A percentile compares a stretch with the other conserved stretches of the same genome.
These are phyloP conservation scores for Diplodus puntazzo DNA, from an alignment of 2,797 vertebrate species.

Conservation along the genomic window DNA sequence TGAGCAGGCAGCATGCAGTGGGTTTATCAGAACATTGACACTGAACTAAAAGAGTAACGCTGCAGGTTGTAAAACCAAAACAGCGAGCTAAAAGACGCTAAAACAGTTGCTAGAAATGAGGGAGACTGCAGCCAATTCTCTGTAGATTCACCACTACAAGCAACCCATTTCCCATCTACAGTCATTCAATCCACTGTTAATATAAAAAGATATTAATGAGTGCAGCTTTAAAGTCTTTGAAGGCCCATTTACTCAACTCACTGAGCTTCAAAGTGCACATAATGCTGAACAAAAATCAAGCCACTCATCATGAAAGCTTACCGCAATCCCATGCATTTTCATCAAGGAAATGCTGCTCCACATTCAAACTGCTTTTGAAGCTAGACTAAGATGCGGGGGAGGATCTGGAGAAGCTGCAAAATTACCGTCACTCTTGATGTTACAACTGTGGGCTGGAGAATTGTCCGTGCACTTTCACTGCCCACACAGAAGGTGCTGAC, in stretches of 20 bases:
- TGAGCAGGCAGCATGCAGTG: not conserved
- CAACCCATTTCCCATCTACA: not conserved
- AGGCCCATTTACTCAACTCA: slow-evolving; percentile 7
- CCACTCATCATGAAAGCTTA: slow-evolving; percentile 11
- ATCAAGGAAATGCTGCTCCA: slow-evolving; percentile 26
- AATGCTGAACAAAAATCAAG: not conserved
- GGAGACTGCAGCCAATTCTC: not conserved
- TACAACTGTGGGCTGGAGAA: slow-evolving; percentile 31
- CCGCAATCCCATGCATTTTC: slow-evolving; percentile 19
- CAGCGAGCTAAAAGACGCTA: not conserved
- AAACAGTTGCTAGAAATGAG: not conserved
- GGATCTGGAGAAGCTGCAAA: slow-evolving; percentile 18
- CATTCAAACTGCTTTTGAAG: slow-evolving; percentile 38
- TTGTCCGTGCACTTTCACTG: slow-evolving; percentile 48
- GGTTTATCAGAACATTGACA: not conserved
- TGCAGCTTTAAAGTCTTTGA: slow-evolving; percentile 15
- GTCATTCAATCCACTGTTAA: not conserved
- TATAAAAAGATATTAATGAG: not conserved
- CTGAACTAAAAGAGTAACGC: not conserved
- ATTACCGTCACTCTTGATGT: slow-evolving; percentile 30
- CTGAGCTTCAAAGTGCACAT: not conserved
- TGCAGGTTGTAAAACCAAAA: not conserved
- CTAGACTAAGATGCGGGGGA: slow-evolving; percentile 18
- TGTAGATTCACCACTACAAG: not conserved
- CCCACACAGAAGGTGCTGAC: slow-evolving; percentile 68